Conservation (phyloP, 2,888 invertebrate genomes). For the Hirtodrosophila alboralis region DNA sequence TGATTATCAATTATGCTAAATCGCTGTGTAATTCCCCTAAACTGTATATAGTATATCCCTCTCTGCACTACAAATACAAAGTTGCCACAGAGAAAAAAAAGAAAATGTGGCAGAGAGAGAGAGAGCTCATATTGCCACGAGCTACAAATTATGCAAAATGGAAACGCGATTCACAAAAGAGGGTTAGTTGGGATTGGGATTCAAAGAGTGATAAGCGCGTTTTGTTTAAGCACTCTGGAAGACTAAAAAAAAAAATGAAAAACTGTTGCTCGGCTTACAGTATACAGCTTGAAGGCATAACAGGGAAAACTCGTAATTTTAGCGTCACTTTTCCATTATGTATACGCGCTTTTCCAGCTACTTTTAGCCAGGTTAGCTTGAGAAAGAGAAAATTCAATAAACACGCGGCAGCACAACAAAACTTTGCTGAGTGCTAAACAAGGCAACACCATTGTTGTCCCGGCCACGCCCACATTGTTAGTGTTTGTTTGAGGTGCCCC, state of each 20-base stretch:
- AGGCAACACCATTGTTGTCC: constrained; percentile 35
- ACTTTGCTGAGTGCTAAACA: constrained; percentile 50
- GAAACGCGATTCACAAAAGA: constrained; percentile 37
- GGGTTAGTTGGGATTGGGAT: no score
- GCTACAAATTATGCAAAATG: constrained; percentile 68
- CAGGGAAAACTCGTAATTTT: constrained; percentile 25
- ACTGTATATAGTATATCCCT: constrained; percentile 4
- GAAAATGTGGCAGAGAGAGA: no score
- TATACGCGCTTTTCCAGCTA: constrained; percentile 14
- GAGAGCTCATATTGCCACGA: constrained; percentile 40
- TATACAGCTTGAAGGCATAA: constrained; percentile 33
- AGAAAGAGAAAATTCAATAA: constrained; percentile 51
- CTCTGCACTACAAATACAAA: constrained; percentile 13
- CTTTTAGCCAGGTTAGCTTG: constrained; percentile 28
- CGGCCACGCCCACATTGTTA: constrained; percentile 27
- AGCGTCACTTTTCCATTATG: constrained; percentile 39
- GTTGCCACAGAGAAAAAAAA: constrained; percentile 33
- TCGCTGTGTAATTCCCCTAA: constrained; percentile 1
- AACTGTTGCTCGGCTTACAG: constrained; percentile 34
- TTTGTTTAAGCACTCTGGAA: no score
- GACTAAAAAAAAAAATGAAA: constrained; percentile 13
- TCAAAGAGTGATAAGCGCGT: constrained; percentile 20
- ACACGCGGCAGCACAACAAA: constrained; percentile 38
- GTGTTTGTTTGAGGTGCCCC: neutral
- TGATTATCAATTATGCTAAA: no score